Conservation (phyloP, 2,888 invertebrate genomes). For the Autographa gamma region DNA sequence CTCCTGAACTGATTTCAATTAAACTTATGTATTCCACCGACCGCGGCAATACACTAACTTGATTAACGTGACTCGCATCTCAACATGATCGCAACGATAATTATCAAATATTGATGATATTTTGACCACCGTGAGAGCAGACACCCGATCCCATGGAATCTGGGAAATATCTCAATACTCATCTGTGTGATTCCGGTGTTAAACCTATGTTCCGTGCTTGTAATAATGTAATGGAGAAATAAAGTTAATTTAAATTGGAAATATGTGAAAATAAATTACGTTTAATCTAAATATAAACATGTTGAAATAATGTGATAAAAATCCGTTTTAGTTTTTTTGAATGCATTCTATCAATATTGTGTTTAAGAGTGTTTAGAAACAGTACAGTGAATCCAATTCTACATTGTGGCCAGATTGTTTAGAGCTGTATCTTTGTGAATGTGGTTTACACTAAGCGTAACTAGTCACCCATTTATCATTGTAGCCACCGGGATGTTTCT, state of each 20-base stretch:
- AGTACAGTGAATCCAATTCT: constrained; percentile 12
- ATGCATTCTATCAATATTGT: background rate
- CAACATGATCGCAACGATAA: background rate
- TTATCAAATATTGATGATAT: constrained; percentile 5
- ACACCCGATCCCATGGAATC: background rate
- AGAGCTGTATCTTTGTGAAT: constrained; percentile 39
- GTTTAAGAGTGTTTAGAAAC: background rate
- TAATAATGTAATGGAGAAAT: background rate
- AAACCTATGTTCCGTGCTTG: background rate
- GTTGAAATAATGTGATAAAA: background rate
- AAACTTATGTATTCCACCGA: no score
- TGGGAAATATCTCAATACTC: background rate
- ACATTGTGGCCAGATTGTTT: constrained; percentile 22
- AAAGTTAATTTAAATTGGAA: background rate
- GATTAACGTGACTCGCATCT: background rate
- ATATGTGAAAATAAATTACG: no score
- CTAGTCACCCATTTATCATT: constrained; percentile 53
- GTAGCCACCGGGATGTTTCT: constrained; percentile 73
- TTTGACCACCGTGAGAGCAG: background rate
- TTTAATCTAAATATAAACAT: background rate
- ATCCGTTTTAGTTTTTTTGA: background rate
- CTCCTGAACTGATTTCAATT: no score
- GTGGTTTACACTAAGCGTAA: constrained; percentile 32
- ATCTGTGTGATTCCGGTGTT: background rate
- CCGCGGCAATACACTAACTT: background rate